These are phyloP conservation scores for Gortyna flavago DNA, from an alignment of 2,888 invertebrate genomes.

Conservation along the genomic window DNA sequence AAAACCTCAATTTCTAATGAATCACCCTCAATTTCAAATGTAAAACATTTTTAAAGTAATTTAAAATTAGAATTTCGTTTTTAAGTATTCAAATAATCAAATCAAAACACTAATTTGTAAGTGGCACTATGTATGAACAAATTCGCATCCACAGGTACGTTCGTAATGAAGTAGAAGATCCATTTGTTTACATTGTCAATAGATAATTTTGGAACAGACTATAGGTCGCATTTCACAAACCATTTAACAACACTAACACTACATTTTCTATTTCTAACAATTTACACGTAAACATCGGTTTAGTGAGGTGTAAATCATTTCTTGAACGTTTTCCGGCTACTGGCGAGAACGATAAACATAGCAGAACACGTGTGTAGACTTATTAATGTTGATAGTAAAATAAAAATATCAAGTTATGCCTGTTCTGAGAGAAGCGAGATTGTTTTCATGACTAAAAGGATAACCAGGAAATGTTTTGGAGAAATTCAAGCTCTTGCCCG, in stretches of 20 bases:
- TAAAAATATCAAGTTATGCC: conserved; percentile 45
- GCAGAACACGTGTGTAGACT: conserved; percentile 11
- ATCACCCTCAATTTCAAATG: too few species aligned
- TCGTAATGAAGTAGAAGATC: background rate
- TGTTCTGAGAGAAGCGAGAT: background rate
- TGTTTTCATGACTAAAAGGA: background rate
- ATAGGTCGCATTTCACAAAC: conserved; percentile 13
- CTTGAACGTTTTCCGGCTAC: conserved; percentile 39
- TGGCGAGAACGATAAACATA: conserved; percentile 59
- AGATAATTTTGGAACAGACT: background rate
- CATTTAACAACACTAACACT: conserved; percentile 37
- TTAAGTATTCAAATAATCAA: background rate
- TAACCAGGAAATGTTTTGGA: background rate
- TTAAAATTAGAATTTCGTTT: background rate
- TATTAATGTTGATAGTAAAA: conserved; percentile 32
- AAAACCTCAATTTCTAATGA: too few species aligned
- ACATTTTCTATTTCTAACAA: conserved; percentile 73
- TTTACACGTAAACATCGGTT: conserved; percentile 74
- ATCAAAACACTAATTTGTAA: background rate
- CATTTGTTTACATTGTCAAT: background rate
- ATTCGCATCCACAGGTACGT: background rate
- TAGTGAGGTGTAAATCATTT: conserved; percentile 75
- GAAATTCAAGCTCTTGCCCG: background rate
- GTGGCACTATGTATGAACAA: too few species aligned
- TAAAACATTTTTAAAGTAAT: too few species aligned